Evolutionary conservation across 1,140 invertebrate genomes (phyloP).

Genomic region (Samia ricini): DNA sequence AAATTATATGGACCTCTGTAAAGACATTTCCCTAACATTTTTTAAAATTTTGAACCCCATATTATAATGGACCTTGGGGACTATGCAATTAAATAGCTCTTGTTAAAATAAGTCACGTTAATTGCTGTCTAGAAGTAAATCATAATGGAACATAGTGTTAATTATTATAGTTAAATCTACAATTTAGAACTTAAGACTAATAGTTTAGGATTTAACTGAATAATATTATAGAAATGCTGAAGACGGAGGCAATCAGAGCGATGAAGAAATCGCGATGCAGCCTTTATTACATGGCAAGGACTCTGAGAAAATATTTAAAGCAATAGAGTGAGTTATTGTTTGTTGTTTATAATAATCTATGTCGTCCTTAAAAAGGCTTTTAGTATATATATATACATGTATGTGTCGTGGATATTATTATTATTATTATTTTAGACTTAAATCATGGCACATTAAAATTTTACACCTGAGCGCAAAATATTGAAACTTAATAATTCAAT

Average conservation of each 20-base stretch:
- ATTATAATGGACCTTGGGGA: no score
- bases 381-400: background rate
- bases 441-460: conserved; percentile 70
- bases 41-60: no score
- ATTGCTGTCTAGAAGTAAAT: no score
- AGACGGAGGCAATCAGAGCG: conserved; percentile 53
- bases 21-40: no score
- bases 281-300: conserved; percentile 64
- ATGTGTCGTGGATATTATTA: conserved; percentile 30
- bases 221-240: conserved; percentile 45
- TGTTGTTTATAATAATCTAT: background rate
- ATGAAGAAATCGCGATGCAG: conserved; percentile 69
- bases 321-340: conserved; percentile 58
- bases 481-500: background rate
- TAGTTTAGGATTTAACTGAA: background rate
- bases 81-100: no score
- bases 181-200: no score
- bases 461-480: conserved; percentile 4
- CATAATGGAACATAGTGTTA: no score
- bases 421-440: conserved; percentile 28
- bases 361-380: background rate
- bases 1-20: no score
- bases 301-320: conserved; percentile 67
- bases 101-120: no score
- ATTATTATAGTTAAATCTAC: no score